Evolutionary conservation across 2,888 invertebrate genomes (phyloP).

Genomic region (Petrolisthes cinctipes): DNA sequence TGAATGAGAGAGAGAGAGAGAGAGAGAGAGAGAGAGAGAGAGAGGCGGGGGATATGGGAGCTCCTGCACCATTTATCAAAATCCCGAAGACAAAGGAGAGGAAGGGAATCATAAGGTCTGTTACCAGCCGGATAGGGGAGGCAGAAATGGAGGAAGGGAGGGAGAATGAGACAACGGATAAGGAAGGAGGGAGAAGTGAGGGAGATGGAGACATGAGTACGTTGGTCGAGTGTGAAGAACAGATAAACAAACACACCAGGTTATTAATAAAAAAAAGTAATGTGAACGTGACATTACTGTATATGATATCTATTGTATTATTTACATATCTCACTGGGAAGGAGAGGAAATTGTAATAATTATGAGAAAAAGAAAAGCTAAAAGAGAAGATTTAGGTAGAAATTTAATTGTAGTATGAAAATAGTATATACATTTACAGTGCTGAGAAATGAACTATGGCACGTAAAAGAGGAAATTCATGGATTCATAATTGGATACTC

Average conservation of each 20-base stretch:
- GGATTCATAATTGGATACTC: too few species aligned
- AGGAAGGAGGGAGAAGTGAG: background rate
- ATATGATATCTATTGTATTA: too few species aligned
- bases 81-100: conserved; percentile 11
- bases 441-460: too few species aligned
- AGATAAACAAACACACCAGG: background rate
- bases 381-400: too few species aligned
- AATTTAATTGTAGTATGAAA: too few species aligned
- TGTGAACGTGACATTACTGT: too few species aligned
- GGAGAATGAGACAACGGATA: background rate
- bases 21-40: conserved; percentile 1
- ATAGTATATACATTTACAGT: too few species aligned
- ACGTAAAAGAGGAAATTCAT: too few species aligned
- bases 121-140: background rate
- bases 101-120: conserved; percentile 12
- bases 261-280: too few species aligned
- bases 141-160: background rate
- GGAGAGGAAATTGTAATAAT: too few species aligned
- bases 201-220: background rate
- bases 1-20: background rate
- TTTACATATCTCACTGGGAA: too few species aligned
- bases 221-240: background rate
- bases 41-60: background rate
- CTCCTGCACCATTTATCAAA: conserved; percentile 7
- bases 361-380: too few species aligned